Conservation (phyloP, 2,797 vertebrate genomes). For the Anniella stebbinsi region DNA sequence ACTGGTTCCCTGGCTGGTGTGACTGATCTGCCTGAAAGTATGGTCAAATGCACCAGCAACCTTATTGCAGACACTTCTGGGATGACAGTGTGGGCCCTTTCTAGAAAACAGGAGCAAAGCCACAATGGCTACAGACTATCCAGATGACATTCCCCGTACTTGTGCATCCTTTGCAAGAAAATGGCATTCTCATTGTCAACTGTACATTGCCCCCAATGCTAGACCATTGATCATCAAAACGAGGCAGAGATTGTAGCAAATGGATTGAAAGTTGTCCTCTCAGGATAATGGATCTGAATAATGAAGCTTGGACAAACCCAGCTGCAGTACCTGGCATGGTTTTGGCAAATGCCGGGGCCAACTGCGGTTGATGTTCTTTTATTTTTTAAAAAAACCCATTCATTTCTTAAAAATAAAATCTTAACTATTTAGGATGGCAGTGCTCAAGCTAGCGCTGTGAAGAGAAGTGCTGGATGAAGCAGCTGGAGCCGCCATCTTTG, state of each 20-base stretch:
- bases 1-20: background rate
- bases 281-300: no score
- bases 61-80: no score
- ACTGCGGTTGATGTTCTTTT: background rate
- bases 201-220: background rate
- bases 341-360: background rate
- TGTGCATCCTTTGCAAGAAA: background rate
- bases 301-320: background rate
- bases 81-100: background rate
- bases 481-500: background rate
- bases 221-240: background rate
- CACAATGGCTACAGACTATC: background rate
- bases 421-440: no score
- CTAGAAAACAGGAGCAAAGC: background rate
- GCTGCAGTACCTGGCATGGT: background rate
- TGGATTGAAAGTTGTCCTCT: background rate
- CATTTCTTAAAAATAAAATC: background rate
- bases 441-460: background rate
- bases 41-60: background rate
- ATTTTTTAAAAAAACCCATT: background rate
- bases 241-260: background rate
- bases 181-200: background rate
- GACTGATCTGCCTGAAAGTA: background rate
- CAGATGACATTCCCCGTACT: background rate
- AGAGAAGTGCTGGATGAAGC: background rate